A percentile compares a stretch with the other conserved stretches of the same genome.
Evolutionary conservation across 2,797 vertebrate genomes (phyloP).

Genomic region (Manis pentadactyla): DNA sequence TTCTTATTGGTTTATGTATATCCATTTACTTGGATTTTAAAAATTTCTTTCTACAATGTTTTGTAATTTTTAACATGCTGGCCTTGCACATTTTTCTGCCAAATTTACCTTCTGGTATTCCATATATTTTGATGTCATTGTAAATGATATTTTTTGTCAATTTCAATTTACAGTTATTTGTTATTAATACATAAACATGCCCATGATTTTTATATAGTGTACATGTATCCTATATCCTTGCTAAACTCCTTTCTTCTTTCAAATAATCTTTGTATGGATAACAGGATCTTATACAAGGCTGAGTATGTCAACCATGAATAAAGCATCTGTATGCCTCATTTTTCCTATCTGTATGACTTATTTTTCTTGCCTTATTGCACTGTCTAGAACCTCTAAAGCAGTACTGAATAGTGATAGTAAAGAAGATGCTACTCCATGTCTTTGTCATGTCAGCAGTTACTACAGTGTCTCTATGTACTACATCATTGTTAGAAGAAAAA

Average conservation of each 20-base stretch:
- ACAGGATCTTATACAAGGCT: neutral
- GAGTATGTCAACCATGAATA: neutral
- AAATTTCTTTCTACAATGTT: neutral
- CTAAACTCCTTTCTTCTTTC: neutral
- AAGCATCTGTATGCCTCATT: neutral
- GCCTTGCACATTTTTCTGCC: neutral
- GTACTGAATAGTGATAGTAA: neutral
- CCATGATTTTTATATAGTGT: neutral
- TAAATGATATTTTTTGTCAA: neutral
- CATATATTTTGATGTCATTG: neutral
- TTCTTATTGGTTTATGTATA: neutral
- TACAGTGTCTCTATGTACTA: neutral
- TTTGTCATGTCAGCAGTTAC: too few relatives aligned
- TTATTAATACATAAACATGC: neutral
- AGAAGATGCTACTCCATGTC: too few relatives aligned
- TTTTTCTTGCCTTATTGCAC: slow-evolving; percentile 33
- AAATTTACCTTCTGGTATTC: neutral
- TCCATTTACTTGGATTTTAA: neutral
- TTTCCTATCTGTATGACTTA: neutral
- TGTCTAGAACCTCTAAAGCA: neutral
- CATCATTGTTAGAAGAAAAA: neutral
- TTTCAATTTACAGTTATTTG: neutral
- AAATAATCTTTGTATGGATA: neutral
- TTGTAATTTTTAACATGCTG: neutral
- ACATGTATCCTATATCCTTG: neutral